Conservation (phyloP, 2,113 vertebrate genomes). For the Microcebus murinus region DNA sequence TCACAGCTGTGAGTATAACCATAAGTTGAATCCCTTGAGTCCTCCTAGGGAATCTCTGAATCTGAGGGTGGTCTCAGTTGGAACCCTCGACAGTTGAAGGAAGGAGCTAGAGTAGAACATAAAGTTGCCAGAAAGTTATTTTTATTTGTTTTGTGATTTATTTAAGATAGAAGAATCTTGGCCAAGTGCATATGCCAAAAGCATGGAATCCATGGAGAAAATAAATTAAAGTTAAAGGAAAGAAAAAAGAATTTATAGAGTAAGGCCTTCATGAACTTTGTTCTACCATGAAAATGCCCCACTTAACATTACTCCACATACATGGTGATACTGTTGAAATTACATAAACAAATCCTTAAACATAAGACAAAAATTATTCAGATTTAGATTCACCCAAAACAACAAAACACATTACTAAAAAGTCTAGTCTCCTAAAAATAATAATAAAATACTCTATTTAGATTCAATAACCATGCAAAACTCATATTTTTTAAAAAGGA, state of each 20-base stretch:
- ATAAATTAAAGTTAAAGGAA: background rate
- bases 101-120: background rate
- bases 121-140: slow-evolving; percentile 33
- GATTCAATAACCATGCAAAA: slow-evolving; percentile 48
- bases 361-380: slow-evolving; percentile 46
- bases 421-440: background rate
- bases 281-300: slow-evolving; percentile 11
- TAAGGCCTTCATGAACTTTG: background rate
- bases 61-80: background rate
- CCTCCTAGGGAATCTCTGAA: background rate
- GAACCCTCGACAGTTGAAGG: background rate
- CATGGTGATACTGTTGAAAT: background rate
- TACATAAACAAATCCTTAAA: slow-evolving; percentile 29
- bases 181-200: background rate
- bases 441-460: background rate
- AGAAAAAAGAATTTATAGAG: slow-evolving; percentile 6
- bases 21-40: background rate
- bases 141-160: slow-evolving; percentile 52
- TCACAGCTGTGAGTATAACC: background rate
- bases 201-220: background rate
- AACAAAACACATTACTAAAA: background rate
- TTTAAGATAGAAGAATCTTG: background rate
- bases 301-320: background rate
- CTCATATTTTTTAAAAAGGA: background rate
- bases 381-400: slow-evolving; percentile 1